phyloP scores from a whole-genome alignment of 2,797 vertebrate species.

The Odontamblyopus lacepedii region DNA sequence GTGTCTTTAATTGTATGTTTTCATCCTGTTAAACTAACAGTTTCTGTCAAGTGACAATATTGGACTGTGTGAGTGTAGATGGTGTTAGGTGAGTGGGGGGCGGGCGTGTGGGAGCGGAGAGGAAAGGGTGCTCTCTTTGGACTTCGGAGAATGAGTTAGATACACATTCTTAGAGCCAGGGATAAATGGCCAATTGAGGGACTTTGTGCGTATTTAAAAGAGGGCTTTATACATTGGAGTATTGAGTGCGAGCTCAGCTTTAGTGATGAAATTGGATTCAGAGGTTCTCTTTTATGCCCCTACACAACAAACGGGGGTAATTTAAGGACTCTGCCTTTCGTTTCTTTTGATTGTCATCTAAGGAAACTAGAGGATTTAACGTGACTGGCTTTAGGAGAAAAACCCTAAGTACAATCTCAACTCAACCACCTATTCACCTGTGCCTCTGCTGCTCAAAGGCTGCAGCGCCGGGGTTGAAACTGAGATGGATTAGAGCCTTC shows the following conservation, averaged over 20 bases:
- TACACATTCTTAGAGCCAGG: slow-evolving; percentile 63
- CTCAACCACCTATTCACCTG: slow-evolving; percentile 9
- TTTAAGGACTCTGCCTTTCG: slow-evolving; percentile 64
- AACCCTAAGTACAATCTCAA: slow-evolving; percentile 1
- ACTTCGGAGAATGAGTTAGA: slow-evolving; percentile 65
- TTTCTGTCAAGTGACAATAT: slow-evolving; percentile 52
- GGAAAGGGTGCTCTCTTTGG: slow-evolving; percentile 57
- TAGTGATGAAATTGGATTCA: slow-evolving; percentile 67
- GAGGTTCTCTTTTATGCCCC: slow-evolving; percentile 62
- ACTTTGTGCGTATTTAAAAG: slow-evolving; percentile 62
- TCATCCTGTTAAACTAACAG: slow-evolving; percentile 50
- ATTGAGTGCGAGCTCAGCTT: slow-evolving; percentile 64
- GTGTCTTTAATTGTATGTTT: slow-evolving; percentile 55
- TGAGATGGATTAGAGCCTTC: background rate
- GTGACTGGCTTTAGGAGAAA: slow-evolving; percentile 16
- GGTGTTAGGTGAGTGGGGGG: slow-evolving; percentile 29
- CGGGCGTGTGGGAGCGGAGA: slow-evolving; percentile 20
- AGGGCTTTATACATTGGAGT: slow-evolving; percentile 62
- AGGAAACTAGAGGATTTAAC: slow-evolving; percentile 37
- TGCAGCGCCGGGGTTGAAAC: background rate
- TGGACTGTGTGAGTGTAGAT: slow-evolving; percentile 48
- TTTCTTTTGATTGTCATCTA: slow-evolving; percentile 45
- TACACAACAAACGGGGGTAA: slow-evolving; percentile 60
- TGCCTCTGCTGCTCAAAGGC: background rate
- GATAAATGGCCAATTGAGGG: slow-evolving; percentile 65